Percentiles rank a stretch among this genome's conserved stretches.
Evolutionary conservation across 1,140 invertebrate species (phyloP).

Genomic region (Adoxophyes honmai): DNA sequence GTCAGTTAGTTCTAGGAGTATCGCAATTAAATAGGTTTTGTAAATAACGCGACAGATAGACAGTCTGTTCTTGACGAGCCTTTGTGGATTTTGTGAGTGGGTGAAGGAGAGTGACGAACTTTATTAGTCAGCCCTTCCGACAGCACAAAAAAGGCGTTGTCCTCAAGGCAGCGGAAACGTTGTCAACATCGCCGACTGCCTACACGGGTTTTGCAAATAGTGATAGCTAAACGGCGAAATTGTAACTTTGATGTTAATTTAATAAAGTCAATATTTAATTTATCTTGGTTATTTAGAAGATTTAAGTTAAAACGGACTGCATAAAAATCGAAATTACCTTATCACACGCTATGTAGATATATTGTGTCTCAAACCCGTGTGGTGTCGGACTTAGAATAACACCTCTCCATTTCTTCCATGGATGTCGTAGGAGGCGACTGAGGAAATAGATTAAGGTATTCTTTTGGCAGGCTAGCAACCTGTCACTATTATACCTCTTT

Average conservation of each 20-base stretch:
- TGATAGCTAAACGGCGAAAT: background rate
- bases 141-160: slow-evolving; percentile 4
- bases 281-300: no score
- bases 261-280: no score
- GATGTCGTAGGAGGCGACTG: no score
- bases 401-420: no score
- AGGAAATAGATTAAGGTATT: no score
- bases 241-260: background rate
- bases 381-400: no score
- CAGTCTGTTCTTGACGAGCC: slow-evolving; percentile 28
- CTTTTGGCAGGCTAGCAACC: no score
- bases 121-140: slow-evolving; percentile 20
- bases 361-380: no score
- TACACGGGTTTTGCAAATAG: background rate
- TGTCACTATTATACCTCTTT: no score
- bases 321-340: no score
- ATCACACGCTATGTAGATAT: no score
- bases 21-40: slow-evolving; percentile 15
- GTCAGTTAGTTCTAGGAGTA: background rate
- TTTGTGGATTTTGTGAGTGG: slow-evolving; percentile 28
- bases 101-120: slow-evolving; percentile 20
- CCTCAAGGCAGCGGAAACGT: background rate
- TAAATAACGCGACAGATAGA: slow-evolving; percentile 17
- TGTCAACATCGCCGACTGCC: background rate
- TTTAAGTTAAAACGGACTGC: no score